A percentile compares a stretch with the other conserved stretches of the same genome.
phyloP scores from a whole-genome alignment of 1,140 invertebrate genomes.

The Drosophila pectinifera region DNA sequence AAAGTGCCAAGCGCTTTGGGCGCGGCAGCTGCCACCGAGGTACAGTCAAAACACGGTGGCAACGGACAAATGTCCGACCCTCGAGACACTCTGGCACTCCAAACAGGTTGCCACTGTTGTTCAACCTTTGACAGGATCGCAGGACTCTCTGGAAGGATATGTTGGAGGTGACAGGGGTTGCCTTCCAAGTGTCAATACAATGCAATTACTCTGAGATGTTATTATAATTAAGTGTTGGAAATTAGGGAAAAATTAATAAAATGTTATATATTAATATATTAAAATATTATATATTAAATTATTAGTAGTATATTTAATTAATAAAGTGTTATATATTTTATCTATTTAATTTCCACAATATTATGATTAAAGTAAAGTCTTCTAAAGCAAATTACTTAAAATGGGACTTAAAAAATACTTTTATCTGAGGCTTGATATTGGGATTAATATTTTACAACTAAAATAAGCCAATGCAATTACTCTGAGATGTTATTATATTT shows the following conservation, averaged over 20 bases:
- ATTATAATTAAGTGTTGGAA: neutral
- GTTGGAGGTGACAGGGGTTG: neutral
- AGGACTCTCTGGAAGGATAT: neutral
- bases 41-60: slow-evolving; percentile 32
- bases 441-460: neutral
- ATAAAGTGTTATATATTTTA: too few relatives aligned
- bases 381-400: too few relatives aligned
- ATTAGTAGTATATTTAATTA: too few relatives aligned
- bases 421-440: too few relatives aligned
- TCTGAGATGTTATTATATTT: neutral
- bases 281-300: too few relatives aligned
- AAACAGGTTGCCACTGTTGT: slow-evolving; percentile 3
- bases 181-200: neutral
- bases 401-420: neutral
- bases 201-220: neutral
- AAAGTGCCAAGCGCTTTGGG: slow-evolving; percentile 33
- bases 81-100: neutral
- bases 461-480: neutral
- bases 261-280: too few relatives aligned
- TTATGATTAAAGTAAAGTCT: neutral
- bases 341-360: neutral
- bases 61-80: neutral
- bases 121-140: neutral
- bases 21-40: slow-evolving; percentile 34
- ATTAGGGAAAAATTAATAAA: neutral